Evolutionary conservation across 2,113 vertebrate species (phyloP).

Genomic region (Mus pahari): DNA sequence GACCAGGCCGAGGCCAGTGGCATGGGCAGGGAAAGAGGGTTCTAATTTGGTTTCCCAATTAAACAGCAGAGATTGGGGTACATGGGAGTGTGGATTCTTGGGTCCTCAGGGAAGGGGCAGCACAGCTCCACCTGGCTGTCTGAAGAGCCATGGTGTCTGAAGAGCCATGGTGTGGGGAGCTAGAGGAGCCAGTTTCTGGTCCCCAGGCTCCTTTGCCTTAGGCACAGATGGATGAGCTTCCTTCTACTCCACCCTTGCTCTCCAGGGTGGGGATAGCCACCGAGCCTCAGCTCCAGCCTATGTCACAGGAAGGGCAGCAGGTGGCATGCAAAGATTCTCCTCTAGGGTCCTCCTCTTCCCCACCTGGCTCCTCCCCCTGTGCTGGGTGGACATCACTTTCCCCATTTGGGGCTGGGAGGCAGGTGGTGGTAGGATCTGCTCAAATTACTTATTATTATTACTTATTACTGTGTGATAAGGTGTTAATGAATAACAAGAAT

Average conservation of each 20-base stretch:
- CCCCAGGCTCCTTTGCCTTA: background rate
- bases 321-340: background rate
- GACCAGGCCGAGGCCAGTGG: background rate
- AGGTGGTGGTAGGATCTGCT: background rate
- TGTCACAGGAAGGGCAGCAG: background rate
- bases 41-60: background rate
- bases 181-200: background rate
- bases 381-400: too few relatives aligned
- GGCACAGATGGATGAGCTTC: background rate
- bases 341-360: background rate
- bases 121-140: background rate
- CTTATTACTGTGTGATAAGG: background rate
- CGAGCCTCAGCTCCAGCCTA: accelerated
- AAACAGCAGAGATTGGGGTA: background rate
- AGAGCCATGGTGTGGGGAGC: background rate
- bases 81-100: background rate
- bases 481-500: background rate
- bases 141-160: background rate
- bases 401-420: background rate
- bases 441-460: too few relatives aligned
- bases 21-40: background rate
- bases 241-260: background rate
- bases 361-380: background rate
- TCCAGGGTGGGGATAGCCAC: too few relatives aligned
- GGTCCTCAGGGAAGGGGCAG: background rate